phyloP scores from a whole-genome alignment of 2,113 vertebrate species.

The Entomyzon cyanotis region DNA sequence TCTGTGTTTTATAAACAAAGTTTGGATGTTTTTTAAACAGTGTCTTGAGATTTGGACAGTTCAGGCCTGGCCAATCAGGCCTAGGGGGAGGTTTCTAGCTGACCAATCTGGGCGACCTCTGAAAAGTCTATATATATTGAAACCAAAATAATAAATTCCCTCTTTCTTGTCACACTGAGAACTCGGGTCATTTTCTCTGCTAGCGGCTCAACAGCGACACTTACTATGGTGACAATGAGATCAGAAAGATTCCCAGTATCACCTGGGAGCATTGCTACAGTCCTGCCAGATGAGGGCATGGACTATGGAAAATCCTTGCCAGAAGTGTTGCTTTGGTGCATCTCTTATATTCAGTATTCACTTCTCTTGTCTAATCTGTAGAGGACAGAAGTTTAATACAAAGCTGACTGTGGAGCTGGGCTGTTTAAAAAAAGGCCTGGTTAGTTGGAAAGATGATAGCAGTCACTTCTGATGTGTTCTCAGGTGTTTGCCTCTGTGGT shows the following conservation, averaged over 20 bases:
- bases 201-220: too few species aligned
- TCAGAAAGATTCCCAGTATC: neutral
- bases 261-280: neutral
- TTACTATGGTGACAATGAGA: neutral
- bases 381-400: neutral
- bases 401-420: neutral
- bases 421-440: neutral
- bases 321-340: neutral
- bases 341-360: neutral
- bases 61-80: too few species aligned
- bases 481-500: neutral
- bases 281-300: accelerated
- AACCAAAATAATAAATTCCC: too few species aligned
- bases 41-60: too few species aligned
- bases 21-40: too few species aligned
- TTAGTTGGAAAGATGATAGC: neutral
- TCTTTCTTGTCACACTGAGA: too few species aligned
- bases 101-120: too few species aligned
- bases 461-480: neutral
- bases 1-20: too few species aligned
- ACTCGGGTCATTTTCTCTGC: too few species aligned
- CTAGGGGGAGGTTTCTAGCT: too few species aligned
- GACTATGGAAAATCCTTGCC: neutral
- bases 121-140: too few species aligned
- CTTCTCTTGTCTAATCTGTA: neutral